Evolutionary conservation across 2,113 vertebrate species (phyloP), one percentile per base, ranked within the genome.

Genomic region (Pseudolaguvia tuberculata): DNA sequence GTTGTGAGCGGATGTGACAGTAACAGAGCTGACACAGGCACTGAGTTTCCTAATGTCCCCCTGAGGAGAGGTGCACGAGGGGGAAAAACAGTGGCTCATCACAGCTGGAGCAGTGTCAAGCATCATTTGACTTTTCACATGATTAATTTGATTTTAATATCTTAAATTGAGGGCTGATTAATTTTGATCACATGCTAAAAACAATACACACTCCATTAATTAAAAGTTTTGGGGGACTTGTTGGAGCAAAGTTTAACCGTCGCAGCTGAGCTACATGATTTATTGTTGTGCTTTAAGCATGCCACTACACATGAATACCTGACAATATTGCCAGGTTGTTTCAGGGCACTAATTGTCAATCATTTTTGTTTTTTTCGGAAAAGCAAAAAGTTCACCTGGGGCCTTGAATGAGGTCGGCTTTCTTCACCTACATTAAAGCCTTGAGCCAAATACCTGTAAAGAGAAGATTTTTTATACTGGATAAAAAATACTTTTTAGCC

Each of bases 131-230:
- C 94, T 97, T 94, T 94, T 95, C 95, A 96, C 94, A 94, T 97
- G 95, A 98, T 99, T 99, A 97, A 99, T 99, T 98, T 96, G 94
- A 96, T 95, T 97, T 96, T 98, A 96, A 98, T 97, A 97, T 96
- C 94, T 98, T 95, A 94, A 95, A 97, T 99, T 94, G 95, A 97
- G 96, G 97, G 94, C 96, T 95, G 95, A 98, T 99, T 98, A 95
- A 97, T 98, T 97, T 96, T 93, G 95, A 95, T 96, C 95, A 94
- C 95, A 94, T 94, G 96, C 96, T 94, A 91, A 92, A 92, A 93
- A 91, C 90, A 89, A 92, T 92, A 91, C 91, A 89, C 91, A 93
- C 91, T 91, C 93, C 92, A 93, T 94, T 82, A 82, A 82, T 82
- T 80, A 82, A 80, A 82, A 82, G 81, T 82, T 80, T 80, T 79